Conservation (phyloP, 2,888 invertebrate genomes). For the Odontocolon sp. region DNA sequence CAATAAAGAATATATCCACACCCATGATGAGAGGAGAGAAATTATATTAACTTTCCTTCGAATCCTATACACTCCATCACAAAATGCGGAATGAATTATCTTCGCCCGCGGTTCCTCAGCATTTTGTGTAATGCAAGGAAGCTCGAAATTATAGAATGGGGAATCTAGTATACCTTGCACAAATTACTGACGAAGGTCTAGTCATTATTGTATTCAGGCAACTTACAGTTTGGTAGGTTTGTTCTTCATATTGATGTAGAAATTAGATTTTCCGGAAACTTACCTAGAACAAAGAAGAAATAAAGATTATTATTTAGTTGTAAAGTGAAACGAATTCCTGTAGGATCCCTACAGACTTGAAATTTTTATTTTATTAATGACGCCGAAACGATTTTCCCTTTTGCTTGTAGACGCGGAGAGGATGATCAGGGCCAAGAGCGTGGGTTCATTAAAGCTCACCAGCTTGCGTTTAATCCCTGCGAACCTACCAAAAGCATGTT, state of each 20-base stretch:
- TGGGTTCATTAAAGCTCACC: constrained; percentile 74
- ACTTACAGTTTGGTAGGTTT: constrained; percentile 17
- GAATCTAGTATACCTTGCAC: no score
- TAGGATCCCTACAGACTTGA: constrained; percentile 64
- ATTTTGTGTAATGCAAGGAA: no score
- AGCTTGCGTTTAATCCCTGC: constrained; percentile 73
- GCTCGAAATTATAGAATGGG: no score
- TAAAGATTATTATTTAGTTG: constrained; percentile 9
- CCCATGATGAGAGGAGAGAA: no score
- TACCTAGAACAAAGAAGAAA: constrained; percentile 71
- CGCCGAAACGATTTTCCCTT: constrained; percentile 56
- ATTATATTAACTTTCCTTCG: no score
- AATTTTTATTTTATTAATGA: constrained; percentile 67
- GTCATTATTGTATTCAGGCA: no score
- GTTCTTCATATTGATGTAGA: background rate
- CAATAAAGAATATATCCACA: no score
- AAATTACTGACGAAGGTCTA: no score
- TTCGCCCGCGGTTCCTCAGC: no score
- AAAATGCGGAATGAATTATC: no score
- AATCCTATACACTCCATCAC: no score
- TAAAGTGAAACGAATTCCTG: background rate
- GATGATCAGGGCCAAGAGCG: constrained; percentile 59
- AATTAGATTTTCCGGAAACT: constrained; percentile 59
- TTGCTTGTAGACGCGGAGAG: constrained; percentile 55
- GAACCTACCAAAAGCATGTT: constrained; percentile 75